Conservation (phyloP, 1,140 invertebrate genomes). For the Drosophila auraria region DNA sequence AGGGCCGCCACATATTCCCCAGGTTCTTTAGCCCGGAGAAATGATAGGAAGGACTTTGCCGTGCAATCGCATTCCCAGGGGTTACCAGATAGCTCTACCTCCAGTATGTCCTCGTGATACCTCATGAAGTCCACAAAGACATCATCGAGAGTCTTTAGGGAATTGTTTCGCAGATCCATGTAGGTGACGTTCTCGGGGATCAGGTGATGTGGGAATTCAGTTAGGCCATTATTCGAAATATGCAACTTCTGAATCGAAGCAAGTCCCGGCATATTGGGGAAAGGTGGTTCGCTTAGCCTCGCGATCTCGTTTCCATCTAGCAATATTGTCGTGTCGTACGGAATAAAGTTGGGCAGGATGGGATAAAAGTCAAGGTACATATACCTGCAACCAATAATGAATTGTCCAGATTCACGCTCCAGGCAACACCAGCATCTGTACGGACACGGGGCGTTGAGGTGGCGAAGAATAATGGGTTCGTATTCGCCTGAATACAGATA, state of each 20-base stretch:
- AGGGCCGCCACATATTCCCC: background rate
- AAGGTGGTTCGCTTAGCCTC: background rate
- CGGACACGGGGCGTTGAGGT: background rate
- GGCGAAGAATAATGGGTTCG: background rate
- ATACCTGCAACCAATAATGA: conserved; percentile 1
- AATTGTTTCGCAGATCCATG: conserved; percentile 17
- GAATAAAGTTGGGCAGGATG: background rate
- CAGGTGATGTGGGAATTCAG: background rate
- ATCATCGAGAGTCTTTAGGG: background rate
- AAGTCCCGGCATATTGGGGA: background rate
- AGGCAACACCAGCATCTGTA: conserved; percentile 20
- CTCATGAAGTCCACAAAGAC: background rate
- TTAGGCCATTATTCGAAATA: conserved; percentile 1
- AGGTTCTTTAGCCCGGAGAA: conserved; percentile 7
- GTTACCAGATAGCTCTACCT: conserved; percentile 13
- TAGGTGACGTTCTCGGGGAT: conserved; percentile 18
- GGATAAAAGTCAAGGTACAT: conserved; percentile 4
- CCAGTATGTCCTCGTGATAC: background rate
- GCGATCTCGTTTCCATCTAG: background rate
- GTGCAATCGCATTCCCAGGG: conserved; percentile 15
- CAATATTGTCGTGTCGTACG: background rate
- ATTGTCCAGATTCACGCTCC: background rate
- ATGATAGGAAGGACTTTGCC: conserved; percentile 6
- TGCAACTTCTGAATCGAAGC: conserved; percentile 14
- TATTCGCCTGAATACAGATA: background rate